phyloP scores from a whole-genome alignment of 2,113 vertebrate species.

The Chinchilla lanigera region DNA sequence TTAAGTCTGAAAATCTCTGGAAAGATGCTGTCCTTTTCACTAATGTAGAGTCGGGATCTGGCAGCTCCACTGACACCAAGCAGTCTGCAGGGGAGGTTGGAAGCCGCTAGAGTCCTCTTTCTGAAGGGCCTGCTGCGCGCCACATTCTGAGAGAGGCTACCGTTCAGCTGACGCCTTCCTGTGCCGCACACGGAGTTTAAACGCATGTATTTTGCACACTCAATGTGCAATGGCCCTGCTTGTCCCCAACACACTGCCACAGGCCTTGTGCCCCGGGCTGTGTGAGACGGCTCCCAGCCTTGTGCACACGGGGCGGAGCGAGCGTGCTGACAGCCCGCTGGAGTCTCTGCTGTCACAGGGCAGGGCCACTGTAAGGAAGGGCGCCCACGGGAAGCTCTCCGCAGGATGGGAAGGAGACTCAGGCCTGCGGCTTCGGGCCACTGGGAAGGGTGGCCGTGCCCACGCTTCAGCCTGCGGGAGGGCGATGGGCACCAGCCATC shows the following conservation, averaged over 20 bases:
- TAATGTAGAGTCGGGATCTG: background rate
- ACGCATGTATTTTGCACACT: background rate
- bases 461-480: too few relatives aligned
- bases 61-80: background rate
- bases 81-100: background rate
- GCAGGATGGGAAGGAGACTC: too few relatives aligned
- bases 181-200: background rate
- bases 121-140: background rate
- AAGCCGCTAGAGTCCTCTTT: background rate
- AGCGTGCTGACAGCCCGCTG: too few relatives aligned
- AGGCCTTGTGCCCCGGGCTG: background rate
- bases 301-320: too few relatives aligned
- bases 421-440: too few relatives aligned
- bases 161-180: background rate
- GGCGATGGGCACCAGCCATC: too few relatives aligned
- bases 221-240: background rate
- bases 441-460: too few relatives aligned
- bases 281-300: too few relatives aligned
- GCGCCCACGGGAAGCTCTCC: too few relatives aligned
- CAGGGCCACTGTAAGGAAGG: too few relatives aligned
- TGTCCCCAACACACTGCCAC: background rate
- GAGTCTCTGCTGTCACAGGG: background rate
- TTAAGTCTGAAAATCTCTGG: background rate
- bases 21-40: background rate
- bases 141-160: background rate